A percentile compares a stretch with the other conserved stretches of the same genome.
phyloP scores from a whole-genome alignment of 2,113 vertebrate genomes.

The Microtus montanus region DNA sequence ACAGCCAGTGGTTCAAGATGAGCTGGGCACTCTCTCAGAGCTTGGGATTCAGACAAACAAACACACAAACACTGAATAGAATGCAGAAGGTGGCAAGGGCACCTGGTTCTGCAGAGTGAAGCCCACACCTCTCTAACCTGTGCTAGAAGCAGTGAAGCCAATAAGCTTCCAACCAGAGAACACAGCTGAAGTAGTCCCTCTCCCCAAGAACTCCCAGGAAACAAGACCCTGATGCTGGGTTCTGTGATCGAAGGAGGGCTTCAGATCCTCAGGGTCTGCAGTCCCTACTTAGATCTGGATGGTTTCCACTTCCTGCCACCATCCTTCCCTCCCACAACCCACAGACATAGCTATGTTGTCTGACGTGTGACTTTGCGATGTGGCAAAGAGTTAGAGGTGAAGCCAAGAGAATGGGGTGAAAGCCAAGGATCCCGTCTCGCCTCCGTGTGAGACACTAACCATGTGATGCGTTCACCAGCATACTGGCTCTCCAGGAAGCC shows the following conservation, averaged over 20 bases:
- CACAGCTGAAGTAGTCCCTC: too few relatives aligned
- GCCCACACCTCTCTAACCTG: background rate
- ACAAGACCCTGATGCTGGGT: background rate
- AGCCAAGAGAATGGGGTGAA: background rate
- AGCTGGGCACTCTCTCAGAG: background rate
- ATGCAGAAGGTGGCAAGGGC: background rate
- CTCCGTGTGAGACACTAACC: background rate
- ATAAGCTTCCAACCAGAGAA: background rate
- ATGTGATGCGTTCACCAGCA: background rate
- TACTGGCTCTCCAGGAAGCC: background rate
- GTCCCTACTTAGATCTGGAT: background rate
- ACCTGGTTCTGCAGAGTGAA: background rate
- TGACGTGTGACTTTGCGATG: background rate
- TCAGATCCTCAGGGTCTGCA: background rate
- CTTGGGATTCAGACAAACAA: background rate
- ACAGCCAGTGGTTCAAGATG: background rate
- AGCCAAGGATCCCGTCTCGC: background rate
- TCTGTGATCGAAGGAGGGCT: background rate
- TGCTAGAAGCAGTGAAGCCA: background rate
- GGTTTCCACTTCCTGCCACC: background rate
- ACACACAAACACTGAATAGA: too few relatives aligned
- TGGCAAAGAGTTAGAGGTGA: accelerated
- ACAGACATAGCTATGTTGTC: background rate
- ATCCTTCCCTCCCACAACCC: background rate
- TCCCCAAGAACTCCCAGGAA: background rate